phyloP scores from a whole-genome alignment of 2,888 invertebrate species.

The Heliconius aoede region DNA sequence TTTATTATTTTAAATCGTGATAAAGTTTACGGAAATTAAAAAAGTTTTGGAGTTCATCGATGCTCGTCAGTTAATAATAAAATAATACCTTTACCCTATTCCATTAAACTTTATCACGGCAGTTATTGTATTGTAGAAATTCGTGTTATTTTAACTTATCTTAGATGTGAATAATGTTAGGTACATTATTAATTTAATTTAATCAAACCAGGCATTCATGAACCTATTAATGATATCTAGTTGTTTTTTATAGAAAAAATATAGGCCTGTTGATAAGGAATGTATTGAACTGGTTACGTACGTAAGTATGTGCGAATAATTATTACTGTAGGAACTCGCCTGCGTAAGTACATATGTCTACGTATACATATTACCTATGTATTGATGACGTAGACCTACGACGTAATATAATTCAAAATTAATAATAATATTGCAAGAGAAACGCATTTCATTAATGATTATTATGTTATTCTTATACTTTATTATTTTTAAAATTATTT shows the following conservation, averaged over 20 bases:
- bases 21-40: no score
- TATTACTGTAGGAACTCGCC: background rate
- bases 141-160: background rate
- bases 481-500: conserved; percentile 1
- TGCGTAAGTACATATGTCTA: conserved; percentile 11
- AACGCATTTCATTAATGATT: background rate
- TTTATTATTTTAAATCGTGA: no score
- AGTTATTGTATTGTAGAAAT: background rate
- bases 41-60: no score
- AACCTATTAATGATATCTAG: background rate
- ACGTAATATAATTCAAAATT: background rate
- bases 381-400: conserved; percentile 20
- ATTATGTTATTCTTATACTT: background rate
- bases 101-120: background rate
- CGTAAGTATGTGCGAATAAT: background rate
- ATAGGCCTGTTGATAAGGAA: background rate
- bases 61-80: no score
- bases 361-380: conserved; percentile 6
- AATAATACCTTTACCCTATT: no score
- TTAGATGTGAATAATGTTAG: background rate
- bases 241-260: no score
- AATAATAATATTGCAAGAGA: background rate
- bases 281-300: background rate
- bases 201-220: background rate
- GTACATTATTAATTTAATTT: background rate